phyloP scores from a whole-genome alignment of 2,797 vertebrate genomes.

The Acipenser oxyrinchus region DNA sequence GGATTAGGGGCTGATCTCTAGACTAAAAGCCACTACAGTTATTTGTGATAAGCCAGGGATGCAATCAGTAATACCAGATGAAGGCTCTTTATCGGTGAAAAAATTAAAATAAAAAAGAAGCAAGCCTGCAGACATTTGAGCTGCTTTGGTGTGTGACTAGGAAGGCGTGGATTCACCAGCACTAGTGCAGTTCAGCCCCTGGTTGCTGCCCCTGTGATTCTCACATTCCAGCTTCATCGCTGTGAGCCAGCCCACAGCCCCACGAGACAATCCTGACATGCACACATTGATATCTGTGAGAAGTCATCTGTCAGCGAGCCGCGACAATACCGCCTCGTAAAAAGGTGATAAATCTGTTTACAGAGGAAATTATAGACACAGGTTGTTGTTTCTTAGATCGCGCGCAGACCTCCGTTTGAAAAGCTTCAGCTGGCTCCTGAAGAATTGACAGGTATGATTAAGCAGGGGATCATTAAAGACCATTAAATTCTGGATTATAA shows the following conservation, averaged over 20 bases:
- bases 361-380: too few species aligned
- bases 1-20: conserved; percentile 26
- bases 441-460: too few species aligned
- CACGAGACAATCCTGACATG: background rate
- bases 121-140: background rate
- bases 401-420: too few species aligned
- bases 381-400: too few species aligned
- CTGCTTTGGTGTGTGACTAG: background rate
- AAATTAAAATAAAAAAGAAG: background rate
- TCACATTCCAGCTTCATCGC: background rate
- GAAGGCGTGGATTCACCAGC: background rate
- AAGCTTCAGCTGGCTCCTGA: too few species aligned
- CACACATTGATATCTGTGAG: conserved; percentile 4
- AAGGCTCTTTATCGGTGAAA: conserved; percentile 13
- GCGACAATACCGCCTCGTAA: background rate
- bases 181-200: background rate
- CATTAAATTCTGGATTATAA: too few species aligned
- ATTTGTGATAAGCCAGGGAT: conserved; percentile 37
- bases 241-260: background rate
- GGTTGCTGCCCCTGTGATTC: background rate
- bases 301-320: background rate
- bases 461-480: too few species aligned
- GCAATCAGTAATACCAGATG: conserved; percentile 27
- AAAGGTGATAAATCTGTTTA: too few species aligned
- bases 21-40: conserved; percentile 24